These are phyloP conservation scores for Oostethus manadensis DNA, from an alignment of 2,113 vertebrate genomes.

Conservation along the genomic window DNA sequence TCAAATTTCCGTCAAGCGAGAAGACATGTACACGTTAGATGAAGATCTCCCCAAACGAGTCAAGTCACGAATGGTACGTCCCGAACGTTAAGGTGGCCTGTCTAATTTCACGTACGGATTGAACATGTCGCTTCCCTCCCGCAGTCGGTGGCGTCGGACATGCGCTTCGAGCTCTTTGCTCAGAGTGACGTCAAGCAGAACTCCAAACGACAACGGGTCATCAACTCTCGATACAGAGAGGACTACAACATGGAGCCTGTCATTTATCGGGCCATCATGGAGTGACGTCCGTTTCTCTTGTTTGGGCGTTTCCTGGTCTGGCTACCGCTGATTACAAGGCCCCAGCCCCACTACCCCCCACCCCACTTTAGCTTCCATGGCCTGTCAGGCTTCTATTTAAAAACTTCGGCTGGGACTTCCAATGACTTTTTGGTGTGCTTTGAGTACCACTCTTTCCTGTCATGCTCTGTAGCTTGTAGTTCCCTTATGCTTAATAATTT, in stretches of 20 bases:
- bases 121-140: neutral
- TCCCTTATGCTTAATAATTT: conserved; percentile 13
- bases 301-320: neutral
- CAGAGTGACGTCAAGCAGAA: conserved; percentile 87
- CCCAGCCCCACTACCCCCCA: neutral
- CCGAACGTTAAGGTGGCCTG: no score
- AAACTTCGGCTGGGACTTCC: conserved; percentile 62
- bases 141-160: conserved; percentile 95
- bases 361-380: conserved; percentile 24
- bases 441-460: conserved; percentile 22
- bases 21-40: conserved; percentile 90
- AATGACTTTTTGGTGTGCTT: conserved; percentile 34
- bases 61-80: conserved; percentile 84
- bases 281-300: conserved; percentile 62
- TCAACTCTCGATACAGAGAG: conserved; percentile 94
- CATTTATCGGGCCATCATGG: conserved; percentile 94
- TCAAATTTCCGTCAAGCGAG: conserved; percentile 86
- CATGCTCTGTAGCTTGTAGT: conserved; percentile 4
- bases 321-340: conserved; percentile 13
- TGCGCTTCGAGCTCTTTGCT: conserved; percentile 94
- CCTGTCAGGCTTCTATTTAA: conserved; percentile 46
- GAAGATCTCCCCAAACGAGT: conserved; percentile 95
- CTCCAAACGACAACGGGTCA: conserved; percentile 91
- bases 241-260: conserved; percentile 94
- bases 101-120: neutral